phyloP scores from a whole-genome alignment of 2,888 invertebrate genomes.

The Pollenia griseotomentosa region DNA sequence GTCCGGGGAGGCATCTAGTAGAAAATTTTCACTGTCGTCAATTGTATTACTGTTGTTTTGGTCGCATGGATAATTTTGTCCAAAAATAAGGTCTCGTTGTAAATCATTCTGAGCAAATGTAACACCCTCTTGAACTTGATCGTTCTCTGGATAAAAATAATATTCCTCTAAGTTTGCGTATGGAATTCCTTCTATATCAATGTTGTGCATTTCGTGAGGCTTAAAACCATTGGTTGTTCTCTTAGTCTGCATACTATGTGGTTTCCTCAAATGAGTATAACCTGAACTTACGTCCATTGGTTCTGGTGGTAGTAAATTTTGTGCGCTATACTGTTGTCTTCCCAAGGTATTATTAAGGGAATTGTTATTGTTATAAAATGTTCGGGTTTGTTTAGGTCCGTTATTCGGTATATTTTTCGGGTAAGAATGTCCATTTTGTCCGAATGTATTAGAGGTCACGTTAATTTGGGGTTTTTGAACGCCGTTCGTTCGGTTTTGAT shows the following conservation, averaged over 20 bases:
- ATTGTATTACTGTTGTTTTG: constrained; percentile 17
- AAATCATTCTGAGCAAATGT: constrained; percentile 31
- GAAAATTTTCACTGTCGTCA: constrained; percentile 55
- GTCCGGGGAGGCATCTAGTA: constrained; percentile 30
- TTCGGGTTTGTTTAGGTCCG: constrained; percentile 15
- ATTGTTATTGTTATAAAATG: constrained; percentile 17
- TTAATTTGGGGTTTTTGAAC: constrained; percentile 18
- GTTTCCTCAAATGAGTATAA: constrained; percentile 33
- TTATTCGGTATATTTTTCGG: constrained; percentile 14
- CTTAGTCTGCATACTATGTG: constrained; percentile 17
- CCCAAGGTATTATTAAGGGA: constrained; percentile 19
- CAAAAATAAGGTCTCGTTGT: constrained; percentile 24
- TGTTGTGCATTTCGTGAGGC: constrained; percentile 34
- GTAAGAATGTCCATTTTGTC: constrained; percentile 18
- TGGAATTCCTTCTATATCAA: constrained; percentile 24
- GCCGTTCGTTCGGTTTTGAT: constrained; percentile 22
- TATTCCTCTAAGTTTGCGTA: constrained; percentile 44
- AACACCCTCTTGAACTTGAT: constrained; percentile 25
- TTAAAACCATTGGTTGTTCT: constrained; percentile 17
- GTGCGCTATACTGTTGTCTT: neutral
- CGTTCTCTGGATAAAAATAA: constrained; percentile 32
- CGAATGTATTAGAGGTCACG: constrained; percentile 13
- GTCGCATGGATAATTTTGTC: constrained; percentile 1
- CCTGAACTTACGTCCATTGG: constrained; percentile 49
- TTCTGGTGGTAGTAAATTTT: constrained; percentile 15